Base-by-base conservation (phyloP, 2,797 vertebrate species). In the Galago senegalensis region DNA sequence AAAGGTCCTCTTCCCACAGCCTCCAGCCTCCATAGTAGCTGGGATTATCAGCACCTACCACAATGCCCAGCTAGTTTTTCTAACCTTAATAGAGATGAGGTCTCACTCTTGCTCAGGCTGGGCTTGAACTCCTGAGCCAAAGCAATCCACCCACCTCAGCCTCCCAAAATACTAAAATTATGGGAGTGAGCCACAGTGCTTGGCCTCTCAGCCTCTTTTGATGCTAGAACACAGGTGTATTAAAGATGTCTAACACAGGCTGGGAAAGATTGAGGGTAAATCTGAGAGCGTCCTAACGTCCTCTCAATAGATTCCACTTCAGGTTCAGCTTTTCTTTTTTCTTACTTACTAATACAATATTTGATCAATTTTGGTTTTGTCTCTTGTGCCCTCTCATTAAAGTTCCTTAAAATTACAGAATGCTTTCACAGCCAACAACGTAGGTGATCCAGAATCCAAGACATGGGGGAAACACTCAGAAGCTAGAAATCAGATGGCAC, bases 361-460 rank as follows among this genome's bases (percentile, higher is more conserved):
- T 81, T 88, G 13, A 88, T 86, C n/a, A 84, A 88, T 92, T 89
- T 93, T 77, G 43, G 31, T 65, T 89, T 94, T n/a, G 60, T 92
- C 84, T 92, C 37, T 34, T 75, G 31, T 89, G 23, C 8, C 20
- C 3, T 82, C 29, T 91, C 49, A 81, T 89, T 9, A 20, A 77
- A 92, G 87, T 81, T 23, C 29, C 73, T 87, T 86, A 67, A 76
- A 89, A 43, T 81, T 88, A 75, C 7, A 89, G 46, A 89, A 58
- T 80, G 58, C 9, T 56, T 77, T 91, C 85, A 58, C 72, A 94
- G 49, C 17, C 31, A 83, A 49, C 76, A 37, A 21, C 72, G 9
- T 31, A 60, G 60, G 12, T 67, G 49, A 88, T 34, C 53, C 20
- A 79, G 18, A 46, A 76, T 58, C 21, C 56, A 89, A 72, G 34